Evolutionary conservation across 2,797 vertebrate species (phyloP).

Genomic region (Nannoperca australis): DNA sequence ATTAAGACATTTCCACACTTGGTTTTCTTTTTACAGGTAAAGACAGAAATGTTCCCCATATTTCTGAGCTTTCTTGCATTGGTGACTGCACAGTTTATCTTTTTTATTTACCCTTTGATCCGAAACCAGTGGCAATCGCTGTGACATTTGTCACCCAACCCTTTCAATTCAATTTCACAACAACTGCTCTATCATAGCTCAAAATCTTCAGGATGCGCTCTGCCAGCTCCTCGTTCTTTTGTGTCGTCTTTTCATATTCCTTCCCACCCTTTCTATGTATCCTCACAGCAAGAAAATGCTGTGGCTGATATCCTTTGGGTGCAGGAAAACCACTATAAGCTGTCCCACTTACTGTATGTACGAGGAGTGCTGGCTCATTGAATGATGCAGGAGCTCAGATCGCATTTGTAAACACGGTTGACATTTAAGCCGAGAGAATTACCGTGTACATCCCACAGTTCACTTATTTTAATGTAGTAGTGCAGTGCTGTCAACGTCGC

Average conservation of each 20-base stretch:
- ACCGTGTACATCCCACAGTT: slow-evolving; percentile 57
- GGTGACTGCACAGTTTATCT: slow-evolving; percentile 76
- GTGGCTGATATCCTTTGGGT: slow-evolving; percentile 49
- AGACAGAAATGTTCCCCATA: slow-evolving; percentile 37
- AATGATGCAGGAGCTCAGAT: slow-evolving; percentile 55
- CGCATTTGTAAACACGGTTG: slow-evolving; percentile 78
- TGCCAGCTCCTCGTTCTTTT: slow-evolving; percentile 68
- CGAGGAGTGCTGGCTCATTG: slow-evolving; percentile 51
- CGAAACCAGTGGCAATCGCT: slow-evolving; percentile 79
- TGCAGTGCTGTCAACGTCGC: slow-evolving; percentile 49
- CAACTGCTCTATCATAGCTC: slow-evolving; percentile 81
- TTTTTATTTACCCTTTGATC: slow-evolving; percentile 84
- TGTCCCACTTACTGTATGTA: slow-evolving; percentile 40
- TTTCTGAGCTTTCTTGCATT: slow-evolving; percentile 55
- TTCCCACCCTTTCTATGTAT: slow-evolving; percentile 48
- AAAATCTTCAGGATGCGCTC: slow-evolving; percentile 73
- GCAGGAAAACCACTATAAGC: slow-evolving; percentile 25
- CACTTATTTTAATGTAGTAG: slow-evolving; percentile 64
- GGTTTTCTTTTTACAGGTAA: slow-evolving; percentile 24
- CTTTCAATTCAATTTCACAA: slow-evolving; percentile 87
- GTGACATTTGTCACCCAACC: slow-evolving; percentile 85
- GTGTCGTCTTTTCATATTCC: slow-evolving; percentile 69
- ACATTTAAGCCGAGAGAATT: slow-evolving; percentile 75
- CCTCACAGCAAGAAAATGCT: slow-evolving; percentile 45
- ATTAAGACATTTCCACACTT: slow-evolving; percentile 42